Percentiles rank a stretch among this genome's conserved stretches.
These are phyloP conservation scores for Zaprionus taronus DNA, from an alignment of 1,140 invertebrate species.

Conservation along the genomic window DNA sequence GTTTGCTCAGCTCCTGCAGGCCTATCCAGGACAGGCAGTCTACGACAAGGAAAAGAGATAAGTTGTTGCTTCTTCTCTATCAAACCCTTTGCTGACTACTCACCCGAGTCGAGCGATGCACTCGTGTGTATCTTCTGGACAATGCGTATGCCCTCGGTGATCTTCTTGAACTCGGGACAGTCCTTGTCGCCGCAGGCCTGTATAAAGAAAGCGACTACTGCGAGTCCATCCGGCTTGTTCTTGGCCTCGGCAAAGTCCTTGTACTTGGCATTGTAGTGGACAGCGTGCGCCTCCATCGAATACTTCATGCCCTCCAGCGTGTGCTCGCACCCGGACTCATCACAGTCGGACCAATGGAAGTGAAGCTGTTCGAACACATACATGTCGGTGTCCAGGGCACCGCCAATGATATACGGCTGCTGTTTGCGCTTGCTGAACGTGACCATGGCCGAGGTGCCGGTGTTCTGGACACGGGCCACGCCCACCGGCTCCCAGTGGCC, in stretches of 20 bases:
- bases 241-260: slow-evolving; percentile 88
- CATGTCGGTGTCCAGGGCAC: slow-evolving; percentile 87
- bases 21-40: slow-evolving; percentile 84
- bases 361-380: slow-evolving; percentile 91
- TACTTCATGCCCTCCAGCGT: slow-evolving; percentile 88
- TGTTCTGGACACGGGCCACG: slow-evolving; percentile 79
- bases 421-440: slow-evolving; percentile 80
- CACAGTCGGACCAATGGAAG: slow-evolving; percentile 91
- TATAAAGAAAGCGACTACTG: slow-evolving; percentile 91
- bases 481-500: slow-evolving; percentile 85
- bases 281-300: slow-evolving; percentile 91
- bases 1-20: slow-evolving; percentile 83
- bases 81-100: background rate
- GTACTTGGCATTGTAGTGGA: slow-evolving; percentile 92
- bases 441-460: slow-evolving; percentile 83
- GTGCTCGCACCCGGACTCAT: slow-evolving; percentile 91
- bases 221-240: slow-evolving; percentile 90
- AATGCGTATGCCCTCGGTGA: slow-evolving; percentile 81
- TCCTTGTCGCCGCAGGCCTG: slow-evolving; percentile 85
- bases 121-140: slow-evolving; percentile 82
- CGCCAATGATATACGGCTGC: slow-evolving; percentile 85
- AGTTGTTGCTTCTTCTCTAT: background rate
- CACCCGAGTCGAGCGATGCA: slow-evolving; percentile 81
- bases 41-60: slow-evolving; percentile 11
- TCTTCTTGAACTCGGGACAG: slow-evolving; percentile 83